Base-by-base conservation (phyloP, 1,140 invertebrate genomes). In the Trichonephila inaurata region DNA sequence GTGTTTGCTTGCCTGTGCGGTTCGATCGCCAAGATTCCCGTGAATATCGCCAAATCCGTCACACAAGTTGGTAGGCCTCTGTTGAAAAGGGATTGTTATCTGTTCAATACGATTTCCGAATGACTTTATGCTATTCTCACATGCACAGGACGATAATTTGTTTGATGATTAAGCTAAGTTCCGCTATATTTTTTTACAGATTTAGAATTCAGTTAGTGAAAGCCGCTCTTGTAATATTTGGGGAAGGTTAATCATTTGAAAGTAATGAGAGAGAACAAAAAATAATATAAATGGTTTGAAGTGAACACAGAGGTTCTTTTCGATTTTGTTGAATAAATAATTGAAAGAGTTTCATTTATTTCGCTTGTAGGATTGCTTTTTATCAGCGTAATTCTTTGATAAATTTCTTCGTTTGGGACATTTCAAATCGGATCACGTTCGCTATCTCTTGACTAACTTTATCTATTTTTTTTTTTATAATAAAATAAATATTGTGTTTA, bases 1-100 rank as follows among this genome's bases (percentile, higher is more conserved):
- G 60, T 77, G 87, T 72, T 91, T 51, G 58, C 60, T 64, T 83
- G 12, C 33, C 62, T 91, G 18, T 19, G n/a, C 24, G 58, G 60
- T 58, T 24, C 72, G 16, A 24, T 91, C 89, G 89, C 89, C 89
- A 91, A 91, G 66, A 60, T 7, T 18, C 28, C 60, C 77, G 40
- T 60, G 77, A 24, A 62, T 66, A 89, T n/a, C 33, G 61, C 87
- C 51, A 62, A 40, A 66, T 89, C 64, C 21, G 72, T 77, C 72
- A 40, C 72, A 77, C 72, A 77, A 40, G 24, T 77, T 77, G 72
- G 72, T 77, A 77, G 72, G 33, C 72, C 72, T 77, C 69, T 72
- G 24, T 77, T 21, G 44, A 28, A 16, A 19, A 85, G 51, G 44
- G 82, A 24, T 58, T 60, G 83, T 24, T 51, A 85, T 85, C 83